A percentile compares a stretch with the other conserved stretches of the same genome.
Conservation (phyloP, 2,888 invertebrate species). For the Nezara viridula region DNA sequence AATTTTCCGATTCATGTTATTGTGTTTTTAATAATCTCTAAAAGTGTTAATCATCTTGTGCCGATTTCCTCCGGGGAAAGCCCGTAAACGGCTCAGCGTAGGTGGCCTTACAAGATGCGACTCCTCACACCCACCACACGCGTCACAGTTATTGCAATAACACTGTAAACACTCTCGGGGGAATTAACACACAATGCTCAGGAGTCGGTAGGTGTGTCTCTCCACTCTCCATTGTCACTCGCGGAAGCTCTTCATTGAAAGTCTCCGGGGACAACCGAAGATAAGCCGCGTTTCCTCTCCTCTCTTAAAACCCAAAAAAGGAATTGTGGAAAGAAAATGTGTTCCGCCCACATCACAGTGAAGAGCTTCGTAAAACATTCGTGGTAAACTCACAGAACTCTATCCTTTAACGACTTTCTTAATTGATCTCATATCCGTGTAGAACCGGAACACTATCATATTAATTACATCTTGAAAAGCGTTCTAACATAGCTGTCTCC, state of each 20-base stretch:
- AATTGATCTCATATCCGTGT: no score
- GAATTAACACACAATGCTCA: conserved; percentile 11
- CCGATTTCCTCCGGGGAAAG: not conserved
- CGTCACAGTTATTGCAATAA: conserved; percentile 11
- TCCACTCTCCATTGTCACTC: conserved; percentile 24
- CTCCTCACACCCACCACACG: not conserved
- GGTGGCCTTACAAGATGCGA: not conserved
- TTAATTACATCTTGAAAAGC: no score
- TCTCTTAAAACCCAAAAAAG: not conserved
- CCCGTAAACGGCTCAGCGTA: not conserved
- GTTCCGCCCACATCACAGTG: not conserved
- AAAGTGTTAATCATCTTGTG: not conserved
- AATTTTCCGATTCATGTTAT: no score
- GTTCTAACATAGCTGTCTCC: no score
- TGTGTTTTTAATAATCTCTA: not conserved
- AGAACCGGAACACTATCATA: no score
- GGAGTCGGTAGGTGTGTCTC: not conserved
- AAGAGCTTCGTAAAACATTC: not conserved
- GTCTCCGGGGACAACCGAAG: not conserved
- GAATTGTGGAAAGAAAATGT: not conserved
- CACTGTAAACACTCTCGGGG: not conserved
- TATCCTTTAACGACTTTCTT: no score
- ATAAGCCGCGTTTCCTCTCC: not conserved
- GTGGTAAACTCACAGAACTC: no score
- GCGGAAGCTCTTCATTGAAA: conserved; percentile 29